phyloP scores from a whole-genome alignment of 2,888 invertebrate species.

The Stegana nigrithorax region DNA sequence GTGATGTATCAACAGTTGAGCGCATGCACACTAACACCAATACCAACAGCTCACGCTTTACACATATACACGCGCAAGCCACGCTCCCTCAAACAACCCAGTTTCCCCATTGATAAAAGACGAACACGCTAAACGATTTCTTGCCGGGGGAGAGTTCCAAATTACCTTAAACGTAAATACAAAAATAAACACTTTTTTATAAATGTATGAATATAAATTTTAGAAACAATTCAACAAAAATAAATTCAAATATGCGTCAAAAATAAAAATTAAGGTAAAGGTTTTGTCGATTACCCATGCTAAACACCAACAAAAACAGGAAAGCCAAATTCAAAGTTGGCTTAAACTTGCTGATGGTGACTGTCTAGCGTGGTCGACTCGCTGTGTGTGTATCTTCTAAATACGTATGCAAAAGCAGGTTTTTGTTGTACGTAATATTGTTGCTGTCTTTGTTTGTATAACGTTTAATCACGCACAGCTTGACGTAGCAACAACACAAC shows the following conservation, averaged over 20 bases:
- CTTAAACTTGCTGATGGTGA: too few species aligned
- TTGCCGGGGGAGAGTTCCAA: too few species aligned
- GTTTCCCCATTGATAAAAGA: conserved; percentile 42
- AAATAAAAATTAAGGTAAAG: too few species aligned
- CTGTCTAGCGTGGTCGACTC: not conserved
- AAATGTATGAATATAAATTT: too few species aligned
- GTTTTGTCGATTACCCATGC: too few species aligned
- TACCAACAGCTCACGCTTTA: not conserved
- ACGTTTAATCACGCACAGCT: not conserved
- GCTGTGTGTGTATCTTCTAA: conserved; percentile 25
- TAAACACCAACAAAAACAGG: too few species aligned
- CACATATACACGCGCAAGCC: conserved; percentile 11
- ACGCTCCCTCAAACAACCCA: conserved; percentile 37
- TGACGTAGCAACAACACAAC: conserved; percentile 1
- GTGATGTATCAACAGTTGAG: conserved; percentile 32
- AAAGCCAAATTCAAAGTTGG: too few species aligned
- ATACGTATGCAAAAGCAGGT: not conserved
- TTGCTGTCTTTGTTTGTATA: not conserved
- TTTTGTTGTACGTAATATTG: not conserved
- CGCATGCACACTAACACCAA: conserved; percentile 19
- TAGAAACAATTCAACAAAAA: too few species aligned
- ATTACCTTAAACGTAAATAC: too few species aligned
- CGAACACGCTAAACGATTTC: too few species aligned
- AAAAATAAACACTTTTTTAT: too few species aligned
- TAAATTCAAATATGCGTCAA: too few species aligned